Evolutionary conservation across 1,140 invertebrate genomes (phyloP), one percentile per base, ranked within the genome.

Genomic region (Gerris buenoi): DNA sequence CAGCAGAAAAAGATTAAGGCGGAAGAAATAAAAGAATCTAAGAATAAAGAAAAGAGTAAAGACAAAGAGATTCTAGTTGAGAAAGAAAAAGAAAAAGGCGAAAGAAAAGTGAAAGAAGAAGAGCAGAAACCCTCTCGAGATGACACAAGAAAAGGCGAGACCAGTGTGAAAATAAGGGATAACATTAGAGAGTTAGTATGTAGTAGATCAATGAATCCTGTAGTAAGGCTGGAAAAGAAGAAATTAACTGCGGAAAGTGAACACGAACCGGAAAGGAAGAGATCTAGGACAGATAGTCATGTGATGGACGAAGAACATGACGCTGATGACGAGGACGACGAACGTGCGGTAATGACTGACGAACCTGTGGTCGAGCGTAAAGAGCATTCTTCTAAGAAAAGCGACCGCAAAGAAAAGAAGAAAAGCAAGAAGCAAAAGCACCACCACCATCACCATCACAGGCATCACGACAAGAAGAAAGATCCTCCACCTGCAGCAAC

Each of bases 361-460:
- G 66, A 62, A 25, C 61, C 62, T 3, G 57, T 58, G n/a, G 69
- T 68, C n/a, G 67, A 26, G 10, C 13, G 62, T 69, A 57, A 69
- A 27, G 25, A 65, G 28, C 58, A 23, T 28, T 56, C 33, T 23
- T 65, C 56, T 29, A 46, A 68, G 59, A 65, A 68, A 29, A 65
- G 63, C 23, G 58, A 60, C 18, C 65, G 70, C 59, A 70, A 59
- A 57, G 67, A 67, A 58, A 70, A 65, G 66, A 68, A 65, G 29
- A 62, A 65, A 33, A 68, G 67, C 65, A 70, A 72, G 70, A 73
- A 68, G 70, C 70, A 70, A 67, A 74, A 72, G 29, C 73, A 70
- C 66, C 70, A 67, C 2, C 72, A 73, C 64, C 72, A 74, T 57
- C 74, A 74, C 61, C 72, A 74, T 27, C 70, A 72, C 23, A 65